These are phyloP conservation scores for Drosophila ogumai DNA, from an alignment of 1,140 invertebrate genomes.

Conservation along the genomic window DNA sequence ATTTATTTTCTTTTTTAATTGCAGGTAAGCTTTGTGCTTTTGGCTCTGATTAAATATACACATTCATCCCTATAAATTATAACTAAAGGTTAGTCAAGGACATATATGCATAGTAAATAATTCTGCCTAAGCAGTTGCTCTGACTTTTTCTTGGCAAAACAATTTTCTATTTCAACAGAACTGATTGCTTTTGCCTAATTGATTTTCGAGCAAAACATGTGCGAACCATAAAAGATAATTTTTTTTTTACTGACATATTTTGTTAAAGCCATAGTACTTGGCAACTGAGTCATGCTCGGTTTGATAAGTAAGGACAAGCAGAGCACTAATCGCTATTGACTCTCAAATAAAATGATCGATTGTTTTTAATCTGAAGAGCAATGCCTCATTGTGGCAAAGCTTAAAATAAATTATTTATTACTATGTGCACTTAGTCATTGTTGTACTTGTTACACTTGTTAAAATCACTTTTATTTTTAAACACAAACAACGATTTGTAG, in stretches of 20 bases:
- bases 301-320: conserved; percentile 1
- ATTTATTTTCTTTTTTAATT: conserved; percentile 25
- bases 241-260: conserved; percentile 4
- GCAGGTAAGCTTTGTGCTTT: conserved; percentile 42
- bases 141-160: neutral
- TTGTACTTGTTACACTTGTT: neutral
- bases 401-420: conserved; percentile 1
- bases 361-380: conserved; percentile 19
- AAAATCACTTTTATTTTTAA: neutral
- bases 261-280: too few relatives aligned
- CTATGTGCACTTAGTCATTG: conserved; percentile 1
- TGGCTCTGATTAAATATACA: neutral
- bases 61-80: too few relatives aligned
- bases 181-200: conserved; percentile 16
- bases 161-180: conserved; percentile 7
- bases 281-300: conserved; percentile 5
- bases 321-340: neutral
- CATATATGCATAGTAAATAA: neutral
- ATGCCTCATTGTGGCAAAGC: neutral
- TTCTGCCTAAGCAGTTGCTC: neutral
- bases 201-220: conserved; percentile 3
- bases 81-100: conserved; percentile 7
- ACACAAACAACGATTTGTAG: neutral
- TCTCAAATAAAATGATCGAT: conserved; percentile 16
- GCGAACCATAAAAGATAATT: conserved; percentile 13